Percentiles rank a stretch among this genome's conserved stretches.
Evolutionary conservation across 1,140 invertebrate species (phyloP).

Genomic region (Tetramorium simillimum): DNA sequence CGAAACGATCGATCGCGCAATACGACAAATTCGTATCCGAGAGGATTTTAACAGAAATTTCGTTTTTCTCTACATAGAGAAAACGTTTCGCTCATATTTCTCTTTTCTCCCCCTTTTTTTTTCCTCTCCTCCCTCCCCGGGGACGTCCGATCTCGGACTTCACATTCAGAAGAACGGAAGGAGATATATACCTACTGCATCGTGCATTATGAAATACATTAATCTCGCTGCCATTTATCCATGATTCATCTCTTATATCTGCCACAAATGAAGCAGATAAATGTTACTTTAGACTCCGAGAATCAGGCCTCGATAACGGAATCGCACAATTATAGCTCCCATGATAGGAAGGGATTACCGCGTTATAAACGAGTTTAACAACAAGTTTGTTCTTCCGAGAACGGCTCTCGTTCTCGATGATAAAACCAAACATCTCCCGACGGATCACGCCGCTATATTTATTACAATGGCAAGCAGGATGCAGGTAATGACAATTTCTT

Average conservation of each 20-base stretch:
- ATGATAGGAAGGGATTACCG: conserved; percentile 45
- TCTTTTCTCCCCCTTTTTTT: not conserved
- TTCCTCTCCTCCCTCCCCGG: no score
- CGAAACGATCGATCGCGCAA: not conserved
- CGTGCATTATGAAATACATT: conserved; percentile 45
- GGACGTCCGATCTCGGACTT: not conserved
- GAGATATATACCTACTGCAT: not conserved
- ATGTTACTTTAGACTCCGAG: conserved; percentile 41
- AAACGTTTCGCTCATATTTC: not conserved
- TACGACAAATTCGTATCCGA: not conserved
- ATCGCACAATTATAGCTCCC: conserved; percentile 61
- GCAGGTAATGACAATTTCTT: conserved; percentile 13
- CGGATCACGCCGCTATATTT: not conserved
- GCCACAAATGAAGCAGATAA: conserved; percentile 33
- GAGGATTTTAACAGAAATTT: conserved; percentile 9
- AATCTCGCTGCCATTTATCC: conserved; percentile 52
- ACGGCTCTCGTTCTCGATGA: conserved; percentile 29
- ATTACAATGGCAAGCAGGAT: not conserved
- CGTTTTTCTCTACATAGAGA: not conserved
- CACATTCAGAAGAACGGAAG: not conserved
- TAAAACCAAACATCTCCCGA: conserved; percentile 39
- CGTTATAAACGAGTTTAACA: conserved; percentile 53
- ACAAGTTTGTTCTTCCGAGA: conserved; percentile 45
- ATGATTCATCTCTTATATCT: conserved; percentile 19
- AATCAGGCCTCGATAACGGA: conserved; percentile 36